Evolutionary conservation across 2,113 vertebrate species (phyloP).

Genomic region (Zosterops japonicus): DNA sequence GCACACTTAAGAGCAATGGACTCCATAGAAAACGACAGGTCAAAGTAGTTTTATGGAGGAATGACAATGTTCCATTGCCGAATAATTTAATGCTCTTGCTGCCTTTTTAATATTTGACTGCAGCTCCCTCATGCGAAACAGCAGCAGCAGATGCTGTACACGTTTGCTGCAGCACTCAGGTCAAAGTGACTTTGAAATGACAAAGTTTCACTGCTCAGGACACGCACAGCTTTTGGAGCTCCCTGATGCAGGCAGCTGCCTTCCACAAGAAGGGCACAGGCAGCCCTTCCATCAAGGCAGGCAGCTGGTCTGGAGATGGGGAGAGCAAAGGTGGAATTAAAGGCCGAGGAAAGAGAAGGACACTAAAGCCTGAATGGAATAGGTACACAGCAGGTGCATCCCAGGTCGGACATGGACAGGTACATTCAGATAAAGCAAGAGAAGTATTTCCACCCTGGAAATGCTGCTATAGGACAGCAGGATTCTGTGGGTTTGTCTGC

Average conservation of each 20-base stretch:
- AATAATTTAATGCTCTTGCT: slow-evolving; percentile 74
- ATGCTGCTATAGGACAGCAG: fast-evolving
- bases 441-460: background rate
- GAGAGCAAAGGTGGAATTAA: background rate
- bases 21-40: slow-evolving; percentile 68
- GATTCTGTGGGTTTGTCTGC: background rate
- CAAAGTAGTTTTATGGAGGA: slow-evolving; percentile 76
- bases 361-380: background rate
- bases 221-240: background rate
- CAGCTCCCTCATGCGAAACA: slow-evolving; percentile 73
- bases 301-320: background rate
- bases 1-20: slow-evolving; percentile 77
- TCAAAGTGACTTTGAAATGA: slow-evolving; percentile 73
- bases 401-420: fast-evolving
- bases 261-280: background rate
- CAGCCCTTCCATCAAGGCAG: background rate
- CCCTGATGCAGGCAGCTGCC: background rate
- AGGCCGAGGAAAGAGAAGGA: background rate
- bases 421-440: background rate
- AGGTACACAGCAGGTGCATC: background rate
- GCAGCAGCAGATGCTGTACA: background rate
- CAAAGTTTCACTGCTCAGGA: slow-evolving; percentile 5
- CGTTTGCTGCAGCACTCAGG: slow-evolving; percentile 39
- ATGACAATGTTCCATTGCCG: slow-evolving; percentile 64
- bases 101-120: slow-evolving; percentile 75